Conservation (phyloP, 2,888 invertebrate genomes). For the Phalera bucephala region DNA sequence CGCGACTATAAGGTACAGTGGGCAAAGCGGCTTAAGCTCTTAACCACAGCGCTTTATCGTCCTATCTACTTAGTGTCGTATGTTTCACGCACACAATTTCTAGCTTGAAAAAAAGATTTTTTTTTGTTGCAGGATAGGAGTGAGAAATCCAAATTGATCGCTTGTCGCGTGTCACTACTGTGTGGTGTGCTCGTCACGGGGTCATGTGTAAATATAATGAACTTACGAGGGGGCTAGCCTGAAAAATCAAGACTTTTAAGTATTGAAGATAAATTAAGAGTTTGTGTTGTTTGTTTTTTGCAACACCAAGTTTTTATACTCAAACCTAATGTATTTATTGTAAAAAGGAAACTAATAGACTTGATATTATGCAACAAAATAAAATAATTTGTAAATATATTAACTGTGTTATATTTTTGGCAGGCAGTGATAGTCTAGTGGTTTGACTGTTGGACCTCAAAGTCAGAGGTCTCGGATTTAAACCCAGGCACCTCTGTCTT, state of each 20-base stretch:
- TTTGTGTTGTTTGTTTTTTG: constrained; percentile 70
- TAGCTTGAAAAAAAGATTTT: no score
- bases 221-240: constrained; percentile 54
- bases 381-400: constrained; percentile 78
- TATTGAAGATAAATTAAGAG: constrained; percentile 58
- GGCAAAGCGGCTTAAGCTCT: no score
- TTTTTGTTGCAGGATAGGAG: constrained; percentile 59
- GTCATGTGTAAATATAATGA: constrained; percentile 53
- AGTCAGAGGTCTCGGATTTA: no score
- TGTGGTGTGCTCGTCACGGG: constrained; percentile 52
- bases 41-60: no score
- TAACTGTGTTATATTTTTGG: no score
- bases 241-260: constrained; percentile 65
- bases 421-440: no score
- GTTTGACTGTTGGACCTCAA: no score
- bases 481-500: no score
- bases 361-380: constrained; percentile 77
- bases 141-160: constrained; percentile 61
- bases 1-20: no score
- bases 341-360: constrained; percentile 76
- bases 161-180: constrained; percentile 51
- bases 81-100: no score
- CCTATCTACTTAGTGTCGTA: no score
- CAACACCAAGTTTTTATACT: constrained; percentile 77
- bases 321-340: constrained; percentile 77